Evolutionary conservation across 2,888 invertebrate genomes (phyloP).

Genomic region (Halocaridina rubra): DNA sequence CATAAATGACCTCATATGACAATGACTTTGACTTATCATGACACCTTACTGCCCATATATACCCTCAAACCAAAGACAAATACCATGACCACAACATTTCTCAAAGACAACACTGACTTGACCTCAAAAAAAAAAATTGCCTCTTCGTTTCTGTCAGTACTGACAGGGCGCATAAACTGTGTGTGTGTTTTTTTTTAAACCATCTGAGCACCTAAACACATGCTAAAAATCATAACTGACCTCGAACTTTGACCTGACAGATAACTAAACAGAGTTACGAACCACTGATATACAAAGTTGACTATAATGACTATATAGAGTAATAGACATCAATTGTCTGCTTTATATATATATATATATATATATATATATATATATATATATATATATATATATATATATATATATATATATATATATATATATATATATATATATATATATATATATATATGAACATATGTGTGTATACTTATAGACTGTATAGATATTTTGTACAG

Average conservation of each 20-base stretch:
- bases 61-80: not conserved
- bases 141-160: not conserved
- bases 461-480: not conserved
- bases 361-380: not conserved
- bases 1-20: conserved; percentile 41
- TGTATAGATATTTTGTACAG: not conserved
- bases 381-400: not conserved
- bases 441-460: not conserved
- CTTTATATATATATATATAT: not conserved
- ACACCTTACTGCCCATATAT: not conserved
- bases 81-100: not conserved
- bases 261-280: no score
- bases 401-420: conserved; percentile 14
- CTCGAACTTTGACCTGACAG: no score
- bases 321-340: no score
- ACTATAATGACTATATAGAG: no score
- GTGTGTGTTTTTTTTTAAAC: no score
- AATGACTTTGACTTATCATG: conserved; percentile 35
- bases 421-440: not conserved
- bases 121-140: not conserved
- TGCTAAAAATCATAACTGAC: no score
- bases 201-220: no score
- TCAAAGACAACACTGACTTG: not conserved
- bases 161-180: no score
- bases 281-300: no score